Percentiles rank a stretch among this genome's conserved stretches.
Evolutionary conservation across 2,113 vertebrate genomes (phyloP).

Genomic region (Clarias gariepinus): DNA sequence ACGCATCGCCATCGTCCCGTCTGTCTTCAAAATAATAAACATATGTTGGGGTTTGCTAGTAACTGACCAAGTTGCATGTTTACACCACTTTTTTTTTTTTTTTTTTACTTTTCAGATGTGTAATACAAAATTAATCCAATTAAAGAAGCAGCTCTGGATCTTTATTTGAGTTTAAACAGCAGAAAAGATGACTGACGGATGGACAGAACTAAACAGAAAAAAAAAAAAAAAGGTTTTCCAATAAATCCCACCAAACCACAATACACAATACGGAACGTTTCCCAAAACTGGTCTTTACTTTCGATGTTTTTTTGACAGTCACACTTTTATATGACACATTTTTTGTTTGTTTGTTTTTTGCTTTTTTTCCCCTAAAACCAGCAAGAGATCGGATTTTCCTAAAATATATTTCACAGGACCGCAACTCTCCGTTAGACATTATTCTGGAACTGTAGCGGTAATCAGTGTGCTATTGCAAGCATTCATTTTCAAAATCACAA

Average conservation of each 20-base stretch:
- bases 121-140: not conserved
- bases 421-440: constrained; percentile 7
- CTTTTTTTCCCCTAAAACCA: constrained; percentile 23
- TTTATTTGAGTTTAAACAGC: not conserved
- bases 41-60: not conserved
- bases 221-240: constrained; percentile 25
- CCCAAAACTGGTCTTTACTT: constrained; percentile 25
- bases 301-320: constrained; percentile 30
- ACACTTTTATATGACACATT: constrained; percentile 45
- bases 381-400: constrained; percentile 14
- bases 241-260: constrained; percentile 43
- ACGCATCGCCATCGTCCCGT: not conserved
- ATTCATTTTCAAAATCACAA: constrained; percentile 3
- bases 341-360: not conserved
- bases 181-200: constrained; percentile 18
- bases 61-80: not conserved
- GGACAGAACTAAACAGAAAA: not conserved
- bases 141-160: not conserved
- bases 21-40: not conserved
- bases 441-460: constrained; percentile 28
- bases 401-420: constrained; percentile 26
- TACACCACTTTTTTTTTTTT: not conserved
- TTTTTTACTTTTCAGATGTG: not conserved
- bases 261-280: constrained; percentile 15
- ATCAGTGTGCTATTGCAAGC: constrained; percentile 10